Evolutionary conservation across 53 echinoderm and acorn worm genomes (phyloP), one percentile per base, ranked within the genome.

Genomic region (Hippasteria phrygiana): DNA sequence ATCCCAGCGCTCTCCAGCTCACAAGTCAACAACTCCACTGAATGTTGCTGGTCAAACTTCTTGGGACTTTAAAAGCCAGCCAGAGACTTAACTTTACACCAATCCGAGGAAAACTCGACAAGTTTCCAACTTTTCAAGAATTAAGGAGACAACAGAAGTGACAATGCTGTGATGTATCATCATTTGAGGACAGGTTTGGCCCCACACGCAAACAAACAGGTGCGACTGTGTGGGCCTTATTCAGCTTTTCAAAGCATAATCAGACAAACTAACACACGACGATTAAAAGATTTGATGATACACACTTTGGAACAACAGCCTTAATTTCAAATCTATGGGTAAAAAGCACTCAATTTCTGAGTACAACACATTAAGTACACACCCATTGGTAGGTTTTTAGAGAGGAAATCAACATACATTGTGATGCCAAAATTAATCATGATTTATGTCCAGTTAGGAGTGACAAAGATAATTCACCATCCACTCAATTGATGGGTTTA

Each of bases 201-300:
- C 81, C 45, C 81, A 81, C 81, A 81, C 81, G 65, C 81, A 29
- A 81, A 20, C 81, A 65, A 81, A 81, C 81, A 81, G 64, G 78
- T 78, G 78, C 2, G 24, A 14, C 34, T 78, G 78, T 78, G 78
- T 78, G 78, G 78, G 78, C 55, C 59, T 24, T 24, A 59, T 59
- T 26, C 8, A 22, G 22, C 59, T 22, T 59, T 59, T 6, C 18
- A 17, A 3, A 55, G 18, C n/a, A 12, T 24, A 18, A 26, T 1
- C 17, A 12, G 59, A 51, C 16, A 12, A 51, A 8, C 27, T 8
- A 66, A 66, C 67, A 66, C 35, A 33, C 11, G 13, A 36, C 18
- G 67, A 66, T 66, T 66, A 66, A 33, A 35, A 66, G 67, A 66
- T 34, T 66, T 59, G 59, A 51, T 8, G 51, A 16, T 59, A 26